These are phyloP conservation scores for Thereva unica DNA, from an alignment of 2,888 invertebrate genomes.

Conservation along the genomic window DNA sequence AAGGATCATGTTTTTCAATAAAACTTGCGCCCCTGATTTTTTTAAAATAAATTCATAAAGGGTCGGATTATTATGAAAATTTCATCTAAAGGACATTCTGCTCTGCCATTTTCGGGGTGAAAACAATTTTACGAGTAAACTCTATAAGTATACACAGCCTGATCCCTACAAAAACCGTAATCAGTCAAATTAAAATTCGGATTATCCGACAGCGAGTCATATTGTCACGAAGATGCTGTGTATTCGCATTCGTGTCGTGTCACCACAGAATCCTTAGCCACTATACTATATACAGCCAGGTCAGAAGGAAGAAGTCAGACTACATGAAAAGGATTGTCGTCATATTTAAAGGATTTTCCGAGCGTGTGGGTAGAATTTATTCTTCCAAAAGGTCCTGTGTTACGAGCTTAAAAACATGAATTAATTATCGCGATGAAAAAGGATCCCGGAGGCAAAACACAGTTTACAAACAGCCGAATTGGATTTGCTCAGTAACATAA, in stretches of 20 bases:
- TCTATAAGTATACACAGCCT: constrained; percentile 31
- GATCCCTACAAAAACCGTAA: constrained; percentile 47
- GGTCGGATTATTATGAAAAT: background rate
- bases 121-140: background rate
- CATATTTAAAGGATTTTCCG: constrained; percentile 1
- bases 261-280: background rate
- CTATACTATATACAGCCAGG: background rate
- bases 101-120: background rate
- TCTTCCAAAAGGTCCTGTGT: constrained; percentile 16
- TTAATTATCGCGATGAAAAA: constrained; percentile 37
- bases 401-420: constrained; percentile 40
- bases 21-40: too few species aligned
- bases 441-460: constrained; percentile 15
- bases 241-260: constrained; percentile 21
- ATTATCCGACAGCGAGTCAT: constrained; percentile 57
- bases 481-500: constrained; percentile 35
- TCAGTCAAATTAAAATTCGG: constrained; percentile 58
- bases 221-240: constrained; percentile 53
- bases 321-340: background rate
- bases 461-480: constrained; percentile 37
- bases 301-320: background rate
- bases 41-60: constrained; percentile 1
- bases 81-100: background rate
- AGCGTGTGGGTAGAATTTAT: constrained; percentile 24
- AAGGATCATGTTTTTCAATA: too few species aligned